Conservation (phyloP, 2,888 invertebrate species). For the Celastrina argiolus region DNA sequence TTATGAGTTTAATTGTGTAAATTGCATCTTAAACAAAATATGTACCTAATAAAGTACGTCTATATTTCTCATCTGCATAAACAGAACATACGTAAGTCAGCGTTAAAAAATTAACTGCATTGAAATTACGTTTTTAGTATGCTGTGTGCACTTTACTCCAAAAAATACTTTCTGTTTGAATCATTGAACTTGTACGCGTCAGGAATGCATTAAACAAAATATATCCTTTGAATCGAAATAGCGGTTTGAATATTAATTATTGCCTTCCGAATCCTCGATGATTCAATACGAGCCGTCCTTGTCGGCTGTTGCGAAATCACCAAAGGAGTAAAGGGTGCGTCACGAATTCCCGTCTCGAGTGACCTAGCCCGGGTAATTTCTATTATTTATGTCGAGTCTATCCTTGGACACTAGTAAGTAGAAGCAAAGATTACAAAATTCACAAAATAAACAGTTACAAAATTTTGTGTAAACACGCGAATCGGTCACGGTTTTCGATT, state of each 20-base stretch:
- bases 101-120: no score
- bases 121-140: no score
- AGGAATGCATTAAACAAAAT: constrained; percentile 22
- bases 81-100: no score
- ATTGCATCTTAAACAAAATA: no score
- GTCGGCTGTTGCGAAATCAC: constrained; percentile 48
- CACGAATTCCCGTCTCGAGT: constrained; percentile 54
- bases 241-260: constrained; percentile 32
- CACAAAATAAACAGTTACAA: background rate
- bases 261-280: constrained; percentile 37
- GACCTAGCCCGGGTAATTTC: constrained; percentile 42
- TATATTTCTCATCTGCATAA: no score
- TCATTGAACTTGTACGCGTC: constrained; percentile 34
- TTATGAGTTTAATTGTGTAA: no score
- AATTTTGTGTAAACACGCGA: background rate
- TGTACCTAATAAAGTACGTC: no score
- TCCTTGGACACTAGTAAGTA: background rate
- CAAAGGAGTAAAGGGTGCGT: constrained; percentile 48
- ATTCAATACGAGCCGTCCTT: constrained; percentile 49
- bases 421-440: background rate
- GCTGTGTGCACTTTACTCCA: background rate
- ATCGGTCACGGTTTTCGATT: background rate
- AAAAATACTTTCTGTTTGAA: constrained; percentile 3
- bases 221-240: constrained; percentile 34
- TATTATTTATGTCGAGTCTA: background rate